A percentile compares a stretch with the other conserved stretches of the same genome.
Conservation (phyloP, 2,888 invertebrate species). For the Arctia plantaginis region DNA sequence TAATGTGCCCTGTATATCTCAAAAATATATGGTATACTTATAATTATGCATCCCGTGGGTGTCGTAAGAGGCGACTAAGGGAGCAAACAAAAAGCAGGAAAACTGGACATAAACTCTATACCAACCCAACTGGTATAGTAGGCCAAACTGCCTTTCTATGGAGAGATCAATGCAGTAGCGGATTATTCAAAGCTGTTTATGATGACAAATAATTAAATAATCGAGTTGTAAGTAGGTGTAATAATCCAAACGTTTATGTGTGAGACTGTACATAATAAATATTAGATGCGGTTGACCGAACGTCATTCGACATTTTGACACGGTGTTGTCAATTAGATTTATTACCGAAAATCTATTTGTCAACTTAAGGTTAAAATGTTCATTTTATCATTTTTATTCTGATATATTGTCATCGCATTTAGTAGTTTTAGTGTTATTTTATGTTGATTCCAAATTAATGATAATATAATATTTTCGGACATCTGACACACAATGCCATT, state of each 20-base stretch:
- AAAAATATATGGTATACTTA: too few relatives aligned
- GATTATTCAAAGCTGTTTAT: too few relatives aligned
- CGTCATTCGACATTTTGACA: slow-evolving; percentile 43
- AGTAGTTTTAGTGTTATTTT: not conserved
- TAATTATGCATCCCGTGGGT: too few relatives aligned
- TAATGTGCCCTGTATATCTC: too few relatives aligned
- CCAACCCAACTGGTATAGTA: too few relatives aligned
- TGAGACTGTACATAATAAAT: slow-evolving; percentile 23
- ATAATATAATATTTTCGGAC: too few relatives aligned
- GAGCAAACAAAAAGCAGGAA: not conserved
- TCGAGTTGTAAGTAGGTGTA: not conserved
- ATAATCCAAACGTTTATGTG: slow-evolving; percentile 6
- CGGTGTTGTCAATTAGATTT: slow-evolving; percentile 28
- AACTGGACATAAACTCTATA: too few relatives aligned
- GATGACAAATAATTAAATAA: not conserved
- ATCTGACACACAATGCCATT: too few relatives aligned
- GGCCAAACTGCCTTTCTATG: too few relatives aligned
- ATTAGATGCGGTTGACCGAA: slow-evolving; percentile 30
- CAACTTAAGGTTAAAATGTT: slow-evolving; percentile 21
- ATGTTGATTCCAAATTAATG: too few relatives aligned
- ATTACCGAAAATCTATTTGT: slow-evolving; percentile 24
- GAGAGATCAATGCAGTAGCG: too few relatives aligned
- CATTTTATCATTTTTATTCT: not conserved
- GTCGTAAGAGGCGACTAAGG: too few relatives aligned
- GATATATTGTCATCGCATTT: not conserved